phyloP scores from a whole-genome alignment of 2,113 vertebrate genomes.

The Ochotona princeps region DNA sequence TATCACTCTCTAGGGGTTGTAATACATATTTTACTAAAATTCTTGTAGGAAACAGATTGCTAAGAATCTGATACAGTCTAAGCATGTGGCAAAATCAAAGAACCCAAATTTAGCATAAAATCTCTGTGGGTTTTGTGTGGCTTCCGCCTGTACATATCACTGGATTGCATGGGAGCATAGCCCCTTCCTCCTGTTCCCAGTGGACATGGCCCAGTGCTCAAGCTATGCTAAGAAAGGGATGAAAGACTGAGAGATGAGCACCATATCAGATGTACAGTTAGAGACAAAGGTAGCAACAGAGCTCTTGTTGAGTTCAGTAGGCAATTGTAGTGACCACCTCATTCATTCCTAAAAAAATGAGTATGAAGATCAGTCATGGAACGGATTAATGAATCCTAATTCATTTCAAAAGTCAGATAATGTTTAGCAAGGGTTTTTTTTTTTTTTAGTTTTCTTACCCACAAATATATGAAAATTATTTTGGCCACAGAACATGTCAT shows the following conservation, averaged over 20 bases:
- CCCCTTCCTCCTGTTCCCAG: not conserved
- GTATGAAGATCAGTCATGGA: not conserved
- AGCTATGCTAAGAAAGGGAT: not conserved
- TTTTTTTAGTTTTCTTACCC: not conserved
- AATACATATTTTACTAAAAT: not conserved
- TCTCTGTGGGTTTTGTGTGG: not conserved
- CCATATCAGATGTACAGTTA: not conserved
- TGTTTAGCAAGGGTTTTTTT: not conserved
- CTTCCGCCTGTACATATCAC: not conserved
- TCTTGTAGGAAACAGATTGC: not conserved
- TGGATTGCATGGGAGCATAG: not conserved
- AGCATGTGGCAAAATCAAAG: not conserved
- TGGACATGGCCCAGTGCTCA: not conserved
- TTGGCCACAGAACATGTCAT: not conserved
- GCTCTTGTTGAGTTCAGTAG: not conserved
- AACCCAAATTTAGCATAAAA: not conserved
- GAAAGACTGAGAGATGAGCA: not conserved
- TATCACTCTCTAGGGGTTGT: not conserved
- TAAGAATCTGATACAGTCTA: slow-evolving; percentile 21
- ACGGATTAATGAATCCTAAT: not conserved
- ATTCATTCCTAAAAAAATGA: not conserved
- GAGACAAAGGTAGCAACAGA: not conserved
- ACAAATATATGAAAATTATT: not conserved
- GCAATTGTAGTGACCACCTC: not conserved
- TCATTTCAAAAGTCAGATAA: not conserved